Percentiles rank a stretch among this genome's conserved stretches.
Evolutionary conservation across 2,888 invertebrate genomes (phyloP).

Genomic region (Acanthosepion pharaonis): DNA sequence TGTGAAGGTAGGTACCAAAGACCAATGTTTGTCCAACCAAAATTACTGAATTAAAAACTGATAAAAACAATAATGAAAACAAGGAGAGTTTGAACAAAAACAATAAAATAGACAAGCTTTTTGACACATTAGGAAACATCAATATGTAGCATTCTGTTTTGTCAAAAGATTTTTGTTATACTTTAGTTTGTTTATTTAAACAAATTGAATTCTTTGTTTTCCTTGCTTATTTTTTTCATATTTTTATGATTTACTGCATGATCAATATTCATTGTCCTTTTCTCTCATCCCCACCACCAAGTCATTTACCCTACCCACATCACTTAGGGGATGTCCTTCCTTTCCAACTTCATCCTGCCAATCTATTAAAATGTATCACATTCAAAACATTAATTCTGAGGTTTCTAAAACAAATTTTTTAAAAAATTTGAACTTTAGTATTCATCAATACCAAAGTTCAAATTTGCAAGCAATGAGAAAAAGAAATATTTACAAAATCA

Average conservation of each 20-base stretch:
- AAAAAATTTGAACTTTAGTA: not conserved
- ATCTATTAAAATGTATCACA: constrained; percentile 6
- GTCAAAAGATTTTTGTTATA: not conserved
- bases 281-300: not conserved
- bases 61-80: not conserved
- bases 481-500: not conserved
- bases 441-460: not conserved
- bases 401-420: not conserved
- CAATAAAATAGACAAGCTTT: not conserved
- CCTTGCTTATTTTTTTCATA: not conserved
- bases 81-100: not conserved
- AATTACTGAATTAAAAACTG: not conserved
- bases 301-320: no score
- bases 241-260: not conserved
- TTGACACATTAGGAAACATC: not conserved
- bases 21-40: not conserved
- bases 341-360: not conserved
- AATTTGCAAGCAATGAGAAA: not conserved
- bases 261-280: not conserved
- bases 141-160: not conserved
- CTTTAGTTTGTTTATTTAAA: not conserved
- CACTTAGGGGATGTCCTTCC: not conserved
- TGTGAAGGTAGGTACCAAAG: not conserved
- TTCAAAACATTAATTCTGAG: not conserved
- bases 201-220: constrained; percentile 18